Evolutionary conservation across 2,797 vertebrate genomes (phyloP), one percentile per base, ranked within the genome.

Genomic region (Merluccius polli): DNA sequence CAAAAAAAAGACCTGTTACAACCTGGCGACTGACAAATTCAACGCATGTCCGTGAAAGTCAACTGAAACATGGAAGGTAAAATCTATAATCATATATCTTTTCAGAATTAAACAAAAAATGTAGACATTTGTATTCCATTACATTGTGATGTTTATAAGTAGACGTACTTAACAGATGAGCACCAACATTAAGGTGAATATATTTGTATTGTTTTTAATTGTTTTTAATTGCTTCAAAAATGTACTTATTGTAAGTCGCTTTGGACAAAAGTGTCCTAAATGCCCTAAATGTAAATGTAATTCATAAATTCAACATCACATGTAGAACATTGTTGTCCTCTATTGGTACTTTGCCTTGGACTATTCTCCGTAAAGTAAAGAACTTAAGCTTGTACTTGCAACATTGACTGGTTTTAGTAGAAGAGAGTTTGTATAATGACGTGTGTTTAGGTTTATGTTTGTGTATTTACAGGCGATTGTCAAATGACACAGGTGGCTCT

Each of bases 61-160:
- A 9, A 16, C 77, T 81, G 81, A 33, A 86, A 78, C 73, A 90
- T 85, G 85, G 0, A 0, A 63, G 88, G 90, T 92, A 88, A 38
- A 86, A 74, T 63, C 30, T 7, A 29, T 30, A n/a, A 4, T 13
- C 44, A 52, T 52, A 3, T 52, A 52, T 4, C 18, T 63, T 75
- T 80, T 31, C 29, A 0, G 2, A 73, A 35, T 68, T 72, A 68
- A 63, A 52, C 3, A 15, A 15, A 52, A 52, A 52, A 52, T 52
- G 44, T 13, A 15, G 2, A 21, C 27, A 31, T 68, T 72, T 70
- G 33, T 69, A 41, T 27, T 24, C 52, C 24, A 21, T 21, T 6
- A 52, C 44, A 52, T 52, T 21, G 44, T 52, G 44, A 59, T 59
- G 52, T n/a, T n/a, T 59, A 18, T 48, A 18, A 48, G 12, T 18